Evolutionary conservation across 2,113 vertebrate species (phyloP).

Genomic region (Vireo altiloquus): DNA sequence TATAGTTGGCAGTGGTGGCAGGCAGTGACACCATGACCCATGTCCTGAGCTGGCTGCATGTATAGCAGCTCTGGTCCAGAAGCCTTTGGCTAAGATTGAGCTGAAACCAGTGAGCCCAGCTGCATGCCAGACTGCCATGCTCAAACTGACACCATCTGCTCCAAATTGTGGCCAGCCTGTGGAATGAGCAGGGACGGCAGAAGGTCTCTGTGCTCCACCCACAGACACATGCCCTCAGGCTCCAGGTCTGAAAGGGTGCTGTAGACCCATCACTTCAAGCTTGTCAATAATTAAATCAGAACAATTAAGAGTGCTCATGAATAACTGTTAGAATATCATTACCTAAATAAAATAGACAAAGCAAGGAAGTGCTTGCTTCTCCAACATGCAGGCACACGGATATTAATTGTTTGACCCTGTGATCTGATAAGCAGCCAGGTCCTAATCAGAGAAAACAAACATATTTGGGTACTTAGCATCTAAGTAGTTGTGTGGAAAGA

Average conservation of each 20-base stretch:
- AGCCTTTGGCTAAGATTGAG: background rate
- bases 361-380: background rate
- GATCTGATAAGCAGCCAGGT: background rate
- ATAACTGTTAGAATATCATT: background rate
- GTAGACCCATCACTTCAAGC: background rate
- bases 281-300: background rate
- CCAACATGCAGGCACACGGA: fast-evolving
- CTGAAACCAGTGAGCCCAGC: background rate
- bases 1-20: background rate
- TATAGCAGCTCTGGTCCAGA: background rate
- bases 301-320: background rate
- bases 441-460: background rate
- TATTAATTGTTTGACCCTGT: background rate
- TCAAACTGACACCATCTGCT: background rate
- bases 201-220: background rate
- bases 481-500: background rate
- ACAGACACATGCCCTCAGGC: background rate
- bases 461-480: background rate
- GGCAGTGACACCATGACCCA: background rate
- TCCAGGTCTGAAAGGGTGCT: background rate
- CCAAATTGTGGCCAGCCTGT: background rate
- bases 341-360: background rate
- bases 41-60: background rate
- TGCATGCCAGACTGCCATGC: background rate
- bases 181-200: fast-evolving